Evolutionary conservation across 2,113 vertebrate genomes (phyloP), one percentile per base, ranked within the genome.

Genomic region (Camelus bactrianus): DNA sequence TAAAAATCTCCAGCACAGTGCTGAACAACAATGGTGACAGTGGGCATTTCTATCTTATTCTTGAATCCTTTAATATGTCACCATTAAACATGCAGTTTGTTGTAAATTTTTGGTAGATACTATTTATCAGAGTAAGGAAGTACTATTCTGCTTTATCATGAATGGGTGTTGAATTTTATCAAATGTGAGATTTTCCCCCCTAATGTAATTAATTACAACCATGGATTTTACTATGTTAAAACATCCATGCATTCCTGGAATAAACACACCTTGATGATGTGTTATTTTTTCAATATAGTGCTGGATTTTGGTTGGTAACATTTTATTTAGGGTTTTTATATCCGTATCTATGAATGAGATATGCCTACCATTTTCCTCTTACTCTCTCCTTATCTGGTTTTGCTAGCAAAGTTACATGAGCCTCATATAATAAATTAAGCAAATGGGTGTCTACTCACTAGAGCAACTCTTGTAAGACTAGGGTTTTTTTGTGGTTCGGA

Each of bases 371-470:
- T 69, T 95, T 95, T 87, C 69, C 69, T 79, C 79, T 73, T 91
- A 72, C 42, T 93, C 6, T 91, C n/a, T 75, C 32, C 28, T 67
- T 87, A 8, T 96, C 69, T 93, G 46, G 11, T 90, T 97, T 95
- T 73, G 19, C 64, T 93, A 60, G 70, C 52, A 52, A 77, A 86
- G 24, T 90, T 83, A 83, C 52, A 77, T 65, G 26, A 96, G 62
- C 69, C 46, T 89, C 79, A 89, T 52, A 77, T 93, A 64, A 80
- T 58, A 58, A 85, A 80, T 65, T 48, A 77, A 76, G 75, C n/a
- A 62, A 60, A 54, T 38, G 19, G 30, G 12, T 32, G 26, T 86
- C 69, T 90, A 12, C 60, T 90, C 50, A 94, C 38, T 67, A 72
- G 2, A 76, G 20, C 54, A 94, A 30, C 30, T 75, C 83, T 50